phyloP scores from a whole-genome alignment of 64 coral and sea anemone species.

The Montipora cactus region DNA sequence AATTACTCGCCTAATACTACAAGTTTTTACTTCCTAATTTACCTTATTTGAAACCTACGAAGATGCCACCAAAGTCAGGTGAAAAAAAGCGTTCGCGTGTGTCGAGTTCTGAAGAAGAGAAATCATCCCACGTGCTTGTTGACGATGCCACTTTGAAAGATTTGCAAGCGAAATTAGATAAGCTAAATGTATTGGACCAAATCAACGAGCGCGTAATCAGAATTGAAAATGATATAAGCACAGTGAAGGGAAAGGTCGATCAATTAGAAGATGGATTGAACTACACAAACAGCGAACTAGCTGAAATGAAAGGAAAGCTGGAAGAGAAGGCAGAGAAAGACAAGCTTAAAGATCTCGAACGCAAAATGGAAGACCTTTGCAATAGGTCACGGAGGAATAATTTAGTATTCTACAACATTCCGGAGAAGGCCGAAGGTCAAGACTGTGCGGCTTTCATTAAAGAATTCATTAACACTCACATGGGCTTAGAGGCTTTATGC shows the following conservation, averaged over 20 bases:
- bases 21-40: neutral
- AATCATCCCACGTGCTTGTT: neutral
- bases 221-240: too few relatives aligned
- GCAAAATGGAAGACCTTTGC: too few relatives aligned
- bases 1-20: neutral
- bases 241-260: too few relatives aligned
- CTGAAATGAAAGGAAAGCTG: too few relatives aligned
- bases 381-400: neutral
- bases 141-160: neutral
- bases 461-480: conserved; percentile 2
- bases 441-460: conserved; percentile 11
- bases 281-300: too few relatives aligned
- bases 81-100: too few relatives aligned
- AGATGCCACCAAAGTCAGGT: too few relatives aligned
- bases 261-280: too few relatives aligned
- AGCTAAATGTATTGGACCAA: neutral
- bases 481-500: conserved; percentile 17
- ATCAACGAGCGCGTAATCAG: neutral
- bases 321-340: too few relatives aligned
- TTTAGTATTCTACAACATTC: conserved; percentile 6
- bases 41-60: neutral
- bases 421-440: conserved; percentile 12
- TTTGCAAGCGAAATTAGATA: neutral
- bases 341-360: too few relatives aligned
- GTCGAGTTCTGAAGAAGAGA: neutral